These are phyloP conservation scores for Troilus luridus DNA, from an alignment of 2,888 invertebrate species.

Conservation along the genomic window DNA sequence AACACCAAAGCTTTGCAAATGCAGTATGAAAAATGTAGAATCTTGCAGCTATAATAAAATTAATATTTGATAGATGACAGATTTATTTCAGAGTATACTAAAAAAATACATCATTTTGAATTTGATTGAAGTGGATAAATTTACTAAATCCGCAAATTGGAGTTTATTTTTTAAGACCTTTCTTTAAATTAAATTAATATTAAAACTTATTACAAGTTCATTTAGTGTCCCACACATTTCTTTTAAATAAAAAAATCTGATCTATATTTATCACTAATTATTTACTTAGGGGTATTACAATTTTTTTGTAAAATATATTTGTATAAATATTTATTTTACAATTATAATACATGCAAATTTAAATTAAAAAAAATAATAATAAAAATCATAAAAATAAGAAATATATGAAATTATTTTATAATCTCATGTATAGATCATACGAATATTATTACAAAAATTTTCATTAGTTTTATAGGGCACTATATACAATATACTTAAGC, in stretches of 20 bases:
- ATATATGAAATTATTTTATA: not conserved
- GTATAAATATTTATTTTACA: slow-evolving; percentile 41
- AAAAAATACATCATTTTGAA: not conserved
- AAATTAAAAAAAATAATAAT: not conserved
- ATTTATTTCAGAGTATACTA: not conserved
- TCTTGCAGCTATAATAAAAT: not conserved
- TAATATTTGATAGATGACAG: not conserved
- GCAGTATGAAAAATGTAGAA: not conserved
- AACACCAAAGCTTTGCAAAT: not conserved
- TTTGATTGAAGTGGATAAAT: not conserved
- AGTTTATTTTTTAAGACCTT: not conserved
- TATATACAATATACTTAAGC: slow-evolving; percentile 25
- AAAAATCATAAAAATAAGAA: slow-evolving; percentile 13
- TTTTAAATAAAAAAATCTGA: not conserved
- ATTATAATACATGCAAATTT: slow-evolving; percentile 20
- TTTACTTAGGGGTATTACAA: not conserved
- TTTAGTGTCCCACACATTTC: not conserved
- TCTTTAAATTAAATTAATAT: not conserved
- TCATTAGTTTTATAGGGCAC: not conserved
- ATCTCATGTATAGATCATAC: not conserved
- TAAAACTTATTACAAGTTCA: not conserved
- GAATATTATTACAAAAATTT: not conserved
- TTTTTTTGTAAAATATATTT: not conserved
- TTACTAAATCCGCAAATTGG: not conserved
- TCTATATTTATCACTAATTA: not conserved